Evolutionary conservation across 2,113 vertebrate species (phyloP).

Genomic region (Phylloscopus whistleri): DNA sequence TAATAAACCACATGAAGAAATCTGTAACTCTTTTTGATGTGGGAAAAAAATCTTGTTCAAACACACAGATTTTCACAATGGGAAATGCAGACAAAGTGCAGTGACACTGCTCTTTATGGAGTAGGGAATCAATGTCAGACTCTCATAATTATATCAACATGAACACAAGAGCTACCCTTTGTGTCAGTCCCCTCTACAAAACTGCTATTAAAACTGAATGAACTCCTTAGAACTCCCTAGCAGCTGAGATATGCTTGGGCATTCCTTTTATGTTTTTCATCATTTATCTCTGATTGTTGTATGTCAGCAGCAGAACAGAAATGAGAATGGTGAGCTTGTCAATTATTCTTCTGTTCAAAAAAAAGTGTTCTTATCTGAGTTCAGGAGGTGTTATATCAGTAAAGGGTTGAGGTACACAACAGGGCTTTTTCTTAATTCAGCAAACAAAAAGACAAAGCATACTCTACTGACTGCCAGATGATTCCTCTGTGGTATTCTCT

Average conservation of each 20-base stretch:
- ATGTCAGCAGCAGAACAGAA: not conserved
- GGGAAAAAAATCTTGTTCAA: not conserved
- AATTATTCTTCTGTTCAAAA: not conserved
- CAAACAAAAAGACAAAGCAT: not conserved
- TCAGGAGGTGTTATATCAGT: not conserved
- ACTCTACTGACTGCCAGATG: not conserved
- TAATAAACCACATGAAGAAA: not conserved
- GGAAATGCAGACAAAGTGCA: not conserved
- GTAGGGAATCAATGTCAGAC: not conserved
- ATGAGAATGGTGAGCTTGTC: not conserved
- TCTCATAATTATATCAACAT: not conserved
- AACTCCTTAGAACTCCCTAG: not conserved
- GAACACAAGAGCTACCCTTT: not conserved
- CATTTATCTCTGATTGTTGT: not conserved
- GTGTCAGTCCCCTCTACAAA: not conserved
- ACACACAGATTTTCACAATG: not conserved
- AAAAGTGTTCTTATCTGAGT: not conserved
- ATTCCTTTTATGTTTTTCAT: conserved; percentile 13
- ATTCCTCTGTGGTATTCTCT: not conserved
- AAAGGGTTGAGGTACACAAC: not conserved
- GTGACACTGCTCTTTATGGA: not conserved
- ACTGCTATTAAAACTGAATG: not conserved
- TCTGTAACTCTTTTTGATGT: not conserved
- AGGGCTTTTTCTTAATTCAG: not conserved
- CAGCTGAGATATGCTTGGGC: not conserved